phyloP scores from a whole-genome alignment of 2,797 vertebrate species.

The Odontamblyopus lacepedii region DNA sequence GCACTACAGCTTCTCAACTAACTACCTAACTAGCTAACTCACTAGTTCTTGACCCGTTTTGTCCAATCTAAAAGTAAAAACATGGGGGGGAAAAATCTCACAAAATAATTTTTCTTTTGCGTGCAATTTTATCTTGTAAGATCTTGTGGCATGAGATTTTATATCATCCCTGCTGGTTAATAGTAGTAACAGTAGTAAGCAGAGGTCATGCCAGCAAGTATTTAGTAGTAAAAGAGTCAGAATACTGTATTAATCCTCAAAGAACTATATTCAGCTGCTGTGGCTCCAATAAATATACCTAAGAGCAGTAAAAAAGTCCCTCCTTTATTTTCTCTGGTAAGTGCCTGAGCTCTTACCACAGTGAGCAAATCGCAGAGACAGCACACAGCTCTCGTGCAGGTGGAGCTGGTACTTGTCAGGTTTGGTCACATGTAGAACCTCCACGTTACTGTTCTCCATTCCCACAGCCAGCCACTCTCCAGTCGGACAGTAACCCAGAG shows the following conservation, averaged over 20 bases:
- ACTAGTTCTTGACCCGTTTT: no score
- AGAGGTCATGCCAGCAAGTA: not conserved
- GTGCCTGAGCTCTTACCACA: slow-evolving; percentile 81
- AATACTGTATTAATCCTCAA: not conserved
- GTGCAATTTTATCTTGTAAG: no score
- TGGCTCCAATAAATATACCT: no score
- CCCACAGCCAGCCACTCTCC: slow-evolving; percentile 96
- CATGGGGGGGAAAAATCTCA: no score
- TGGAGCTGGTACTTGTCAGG: slow-evolving; percentile 97
- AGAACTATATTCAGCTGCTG: not conserved
- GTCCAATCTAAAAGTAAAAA: no score
- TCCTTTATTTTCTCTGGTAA: no score
- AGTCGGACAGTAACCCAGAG: slow-evolving; percentile 93
- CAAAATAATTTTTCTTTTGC: no score
- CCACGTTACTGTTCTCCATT: slow-evolving; percentile 98
- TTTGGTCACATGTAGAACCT: slow-evolving; percentile 93
- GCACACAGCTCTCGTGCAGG: slow-evolving; percentile 95
- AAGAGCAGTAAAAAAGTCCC: no score
- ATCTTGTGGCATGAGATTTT: no score
- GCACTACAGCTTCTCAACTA: no score
- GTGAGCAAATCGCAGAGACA: slow-evolving; percentile 94
- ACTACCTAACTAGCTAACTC: no score
- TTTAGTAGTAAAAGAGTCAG: not conserved
- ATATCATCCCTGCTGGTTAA: not conserved
- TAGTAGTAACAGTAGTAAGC: not conserved